A percentile compares a stretch with the other conserved stretches of the same genome.
Conservation (phyloP, 1,140 invertebrate genomes). For the Drosophila saltans region DNA sequence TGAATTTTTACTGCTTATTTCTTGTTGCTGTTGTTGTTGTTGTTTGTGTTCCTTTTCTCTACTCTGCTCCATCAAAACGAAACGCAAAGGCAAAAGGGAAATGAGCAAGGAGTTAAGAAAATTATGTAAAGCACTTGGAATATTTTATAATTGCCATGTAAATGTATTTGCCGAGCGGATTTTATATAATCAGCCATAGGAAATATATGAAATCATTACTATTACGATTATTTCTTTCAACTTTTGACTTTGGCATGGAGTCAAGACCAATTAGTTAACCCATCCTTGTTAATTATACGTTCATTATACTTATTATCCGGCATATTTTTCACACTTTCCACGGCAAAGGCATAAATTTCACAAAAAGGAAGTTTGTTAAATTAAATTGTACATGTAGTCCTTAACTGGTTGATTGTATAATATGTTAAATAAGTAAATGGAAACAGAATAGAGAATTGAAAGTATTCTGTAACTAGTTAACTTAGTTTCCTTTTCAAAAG, state of each 20-base stretch:
- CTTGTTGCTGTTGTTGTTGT: background rate
- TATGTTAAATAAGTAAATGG: too few relatives aligned
- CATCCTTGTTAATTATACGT: conserved; percentile 8
- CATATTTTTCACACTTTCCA: background rate
- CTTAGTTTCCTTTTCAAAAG: too few relatives aligned
- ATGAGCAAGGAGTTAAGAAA: conserved; percentile 10
- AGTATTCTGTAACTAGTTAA: too few relatives aligned
- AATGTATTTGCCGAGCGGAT: conserved; percentile 6
- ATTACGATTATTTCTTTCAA: conserved; percentile 18
- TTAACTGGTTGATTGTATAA: too few relatives aligned
- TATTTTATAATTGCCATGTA: conserved; percentile 29
- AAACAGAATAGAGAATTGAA: too few relatives aligned
- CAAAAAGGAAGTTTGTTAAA: background rate
- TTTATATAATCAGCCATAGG: background rate
- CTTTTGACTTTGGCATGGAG: conserved; percentile 15
- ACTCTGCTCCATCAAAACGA: background rate
- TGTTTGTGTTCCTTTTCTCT: background rate
- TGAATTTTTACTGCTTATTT: conserved; percentile 23
- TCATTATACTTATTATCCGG: conserved; percentile 3
- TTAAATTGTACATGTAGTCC: too few relatives aligned
- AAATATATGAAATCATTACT: conserved; percentile 7
- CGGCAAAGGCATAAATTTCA: background rate
- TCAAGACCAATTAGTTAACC: conserved; percentile 53
- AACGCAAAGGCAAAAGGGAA: background rate
- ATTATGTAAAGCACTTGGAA: conserved; percentile 15